Evolutionary conservation across 2,113 vertebrate species (phyloP).

Genomic region (Ophthalmolycus amberensis): DNA sequence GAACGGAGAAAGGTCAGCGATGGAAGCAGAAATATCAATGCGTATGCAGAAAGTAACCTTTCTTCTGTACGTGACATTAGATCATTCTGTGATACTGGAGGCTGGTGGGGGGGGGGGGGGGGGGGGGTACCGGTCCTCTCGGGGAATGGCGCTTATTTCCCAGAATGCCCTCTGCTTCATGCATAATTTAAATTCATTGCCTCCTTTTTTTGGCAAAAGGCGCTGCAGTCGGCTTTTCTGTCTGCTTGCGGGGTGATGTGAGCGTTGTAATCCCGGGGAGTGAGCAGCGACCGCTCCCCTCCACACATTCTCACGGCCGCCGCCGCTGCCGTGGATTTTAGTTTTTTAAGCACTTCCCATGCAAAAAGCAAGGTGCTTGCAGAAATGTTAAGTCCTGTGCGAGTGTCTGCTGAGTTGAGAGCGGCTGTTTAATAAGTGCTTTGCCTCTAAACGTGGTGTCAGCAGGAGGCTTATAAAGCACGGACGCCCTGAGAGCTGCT

Average conservation of each 20-base stretch:
- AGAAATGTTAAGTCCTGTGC: conserved; percentile 67
- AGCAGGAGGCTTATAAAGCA: conserved; percentile 56
- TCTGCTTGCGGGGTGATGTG: conserved; percentile 62
- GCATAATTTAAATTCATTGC: conserved; percentile 81
- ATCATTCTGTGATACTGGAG: conserved; percentile 79
- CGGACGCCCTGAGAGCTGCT: conserved; percentile 17
- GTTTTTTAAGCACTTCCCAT: conserved; percentile 68
- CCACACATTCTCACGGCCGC: conserved; percentile 44
- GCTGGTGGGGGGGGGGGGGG: conserved; percentile 12
- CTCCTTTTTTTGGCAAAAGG: conserved; percentile 52
- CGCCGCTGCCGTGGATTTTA: conserved; percentile 50
- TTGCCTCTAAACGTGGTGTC: conserved; percentile 44
- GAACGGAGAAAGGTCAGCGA: conserved; percentile 79
- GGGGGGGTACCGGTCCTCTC: conserved; percentile 23
- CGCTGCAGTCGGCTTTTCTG: conserved; percentile 70
- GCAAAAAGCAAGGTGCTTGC: conserved; percentile 69
- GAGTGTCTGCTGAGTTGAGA: conserved; percentile 56
- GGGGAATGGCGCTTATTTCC: conserved; percentile 69
- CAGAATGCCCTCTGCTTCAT: conserved; percentile 76
- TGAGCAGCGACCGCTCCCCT: conserved; percentile 54
- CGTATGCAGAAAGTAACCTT: conserved; percentile 83
- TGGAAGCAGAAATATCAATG: conserved; percentile 80
- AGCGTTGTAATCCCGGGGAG: conserved; percentile 59
- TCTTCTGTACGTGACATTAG: conserved; percentile 81
- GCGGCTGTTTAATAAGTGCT: conserved; percentile 63